Conservation (phyloP, 1,140 invertebrate species). For the Micrasema minimum region DNA sequence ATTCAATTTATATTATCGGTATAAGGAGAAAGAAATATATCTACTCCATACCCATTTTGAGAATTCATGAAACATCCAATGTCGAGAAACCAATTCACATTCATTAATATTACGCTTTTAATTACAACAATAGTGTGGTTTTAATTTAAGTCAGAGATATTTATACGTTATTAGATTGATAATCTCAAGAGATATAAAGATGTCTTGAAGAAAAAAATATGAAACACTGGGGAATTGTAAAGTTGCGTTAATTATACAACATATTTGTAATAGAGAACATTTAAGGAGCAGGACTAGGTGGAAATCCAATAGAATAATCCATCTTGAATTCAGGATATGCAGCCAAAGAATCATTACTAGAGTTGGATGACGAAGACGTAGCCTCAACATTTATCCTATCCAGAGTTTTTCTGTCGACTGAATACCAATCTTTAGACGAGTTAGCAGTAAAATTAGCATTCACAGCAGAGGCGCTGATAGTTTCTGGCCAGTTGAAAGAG, state of each 20-base stretch:
- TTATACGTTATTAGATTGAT: background rate
- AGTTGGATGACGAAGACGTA: slow-evolving; percentile 32
- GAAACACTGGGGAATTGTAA: no score
- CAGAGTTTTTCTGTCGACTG: slow-evolving; percentile 1
- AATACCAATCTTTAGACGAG: slow-evolving; percentile 15
- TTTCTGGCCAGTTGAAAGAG: slow-evolving; percentile 40
- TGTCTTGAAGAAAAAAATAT: no score
- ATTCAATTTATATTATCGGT: no score
- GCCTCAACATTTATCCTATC: background rate
- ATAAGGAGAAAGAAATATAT: no score
- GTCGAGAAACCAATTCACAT: no score
- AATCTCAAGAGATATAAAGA: no score
- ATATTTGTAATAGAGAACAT: background rate
- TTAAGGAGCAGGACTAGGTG: slow-evolving; percentile 63
- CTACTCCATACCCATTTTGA: no score
- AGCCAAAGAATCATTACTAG: slow-evolving; percentile 34
- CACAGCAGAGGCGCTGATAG: slow-evolving; percentile 35
- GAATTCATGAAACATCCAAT: no score
- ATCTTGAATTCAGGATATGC: slow-evolving; percentile 47
- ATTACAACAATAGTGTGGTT: no score
- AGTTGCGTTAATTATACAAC: no score
- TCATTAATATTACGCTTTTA: no score
- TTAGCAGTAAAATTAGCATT: slow-evolving; percentile 17
- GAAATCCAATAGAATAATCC: slow-evolving; percentile 58
- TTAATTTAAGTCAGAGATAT: no score